phyloP scores from a whole-genome alignment of 1,140 invertebrate species.

The Schlechtendalia chinensis region DNA sequence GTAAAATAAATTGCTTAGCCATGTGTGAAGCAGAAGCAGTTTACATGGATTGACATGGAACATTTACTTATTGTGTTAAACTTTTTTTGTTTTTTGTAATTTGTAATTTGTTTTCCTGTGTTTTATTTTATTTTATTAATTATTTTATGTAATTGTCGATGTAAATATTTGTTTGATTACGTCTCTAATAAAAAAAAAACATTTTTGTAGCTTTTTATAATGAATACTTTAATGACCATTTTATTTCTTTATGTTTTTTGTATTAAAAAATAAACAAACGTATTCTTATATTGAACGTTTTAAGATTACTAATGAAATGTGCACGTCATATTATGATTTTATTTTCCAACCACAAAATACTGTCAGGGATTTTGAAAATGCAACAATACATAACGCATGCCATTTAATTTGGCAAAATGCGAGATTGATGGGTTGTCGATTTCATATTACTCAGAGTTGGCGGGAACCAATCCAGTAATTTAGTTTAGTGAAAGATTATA shows the following conservation, averaged over 20 bases:
- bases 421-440: background rate
- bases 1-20: background rate
- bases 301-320: background rate
- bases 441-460: conserved; percentile 7
- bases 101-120: no score
- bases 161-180: no score
- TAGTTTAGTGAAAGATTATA: conserved; percentile 5
- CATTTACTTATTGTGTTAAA: background rate
- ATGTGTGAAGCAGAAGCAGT: background rate
- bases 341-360: background rate
- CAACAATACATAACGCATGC: background rate
- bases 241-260: background rate
- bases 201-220: background rate
- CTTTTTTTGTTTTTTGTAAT: no score
- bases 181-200: no score
- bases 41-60: background rate
- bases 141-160: no score
- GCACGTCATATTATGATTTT: background rate
- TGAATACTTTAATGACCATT: background rate
- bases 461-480: background rate
- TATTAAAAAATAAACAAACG: background rate
- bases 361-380: conserved; percentile 13
- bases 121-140: no score
- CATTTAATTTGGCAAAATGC: background rate
- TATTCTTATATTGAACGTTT: background rate